These are phyloP conservation scores for Scelioninae gen. 2 DNA, from an alignment of 2,888 invertebrate species.

Conservation along the genomic window DNA sequence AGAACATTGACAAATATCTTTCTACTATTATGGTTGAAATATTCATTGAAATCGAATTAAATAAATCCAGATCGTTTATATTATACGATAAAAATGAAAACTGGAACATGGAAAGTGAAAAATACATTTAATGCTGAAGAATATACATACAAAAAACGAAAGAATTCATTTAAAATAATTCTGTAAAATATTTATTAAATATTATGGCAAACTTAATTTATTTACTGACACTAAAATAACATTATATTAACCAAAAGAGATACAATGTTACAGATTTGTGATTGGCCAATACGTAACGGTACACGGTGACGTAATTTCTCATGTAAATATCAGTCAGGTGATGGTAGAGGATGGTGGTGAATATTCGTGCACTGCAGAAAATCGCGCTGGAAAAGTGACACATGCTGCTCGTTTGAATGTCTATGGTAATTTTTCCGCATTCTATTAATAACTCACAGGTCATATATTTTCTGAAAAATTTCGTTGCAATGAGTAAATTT, in stretches of 20 bases:
- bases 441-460: slow-evolving; percentile 29
- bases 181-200: no score
- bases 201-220: no score
- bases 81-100: no score
- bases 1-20: no score
- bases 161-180: no score
- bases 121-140: no score
- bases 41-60: no score
- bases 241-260: slow-evolving; percentile 30
- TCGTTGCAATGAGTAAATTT: slow-evolving; percentile 1
- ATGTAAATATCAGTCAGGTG: slow-evolving; percentile 88
- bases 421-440: slow-evolving; percentile 79
- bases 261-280: slow-evolving; percentile 79
- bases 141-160: no score
- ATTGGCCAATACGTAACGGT: slow-evolving; percentile 86
- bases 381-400: slow-evolving; percentile 81
- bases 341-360: slow-evolving; percentile 88
- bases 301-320: slow-evolving; percentile 88
- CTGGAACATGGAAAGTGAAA: no score
- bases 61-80: no score
- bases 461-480: slow-evolving; percentile 6
- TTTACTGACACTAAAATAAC: no score
- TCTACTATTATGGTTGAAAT: no score
- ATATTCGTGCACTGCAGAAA: slow-evolving; percentile 86
- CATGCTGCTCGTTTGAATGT: slow-evolving; percentile 82